phyloP scores from a whole-genome alignment of 2,888 invertebrate genomes.

The Drosophila leonis region DNA sequence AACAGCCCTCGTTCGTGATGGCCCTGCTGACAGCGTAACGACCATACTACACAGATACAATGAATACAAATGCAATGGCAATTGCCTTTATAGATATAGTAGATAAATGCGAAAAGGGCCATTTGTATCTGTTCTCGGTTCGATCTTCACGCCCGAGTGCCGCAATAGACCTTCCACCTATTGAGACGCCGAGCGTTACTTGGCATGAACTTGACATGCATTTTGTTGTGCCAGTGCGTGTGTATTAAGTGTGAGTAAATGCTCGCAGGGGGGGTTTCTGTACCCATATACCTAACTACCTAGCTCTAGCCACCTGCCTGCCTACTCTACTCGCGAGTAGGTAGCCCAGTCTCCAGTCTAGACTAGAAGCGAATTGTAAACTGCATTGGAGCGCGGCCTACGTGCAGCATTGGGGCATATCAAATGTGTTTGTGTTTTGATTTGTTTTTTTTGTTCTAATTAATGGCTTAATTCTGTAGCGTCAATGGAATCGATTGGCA shows the following conservation, averaged over 20 bases:
- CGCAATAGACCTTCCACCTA: conserved; percentile 54
- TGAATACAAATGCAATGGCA: conserved; percentile 27
- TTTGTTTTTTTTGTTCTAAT: conserved; percentile 58
- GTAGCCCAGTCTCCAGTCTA: conserved; percentile 52
- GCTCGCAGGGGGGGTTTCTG: conserved; percentile 5
- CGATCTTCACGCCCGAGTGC: conserved; percentile 79
- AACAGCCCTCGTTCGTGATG: conserved; percentile 34
- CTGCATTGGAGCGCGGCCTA: conserved; percentile 74
- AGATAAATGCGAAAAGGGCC: conserved; percentile 39
- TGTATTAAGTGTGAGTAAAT: conserved; percentile 41
- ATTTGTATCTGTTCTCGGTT: conserved; percentile 54
- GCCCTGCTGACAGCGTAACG: conserved; percentile 22
- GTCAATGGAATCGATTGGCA: conserved; percentile 31
- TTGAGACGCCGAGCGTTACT: conserved; percentile 35
- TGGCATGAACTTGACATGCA: conserved; percentile 74
- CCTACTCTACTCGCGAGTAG: conserved; percentile 37
- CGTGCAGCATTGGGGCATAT: conserved; percentile 68
- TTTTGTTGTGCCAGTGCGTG: conserved; percentile 64
- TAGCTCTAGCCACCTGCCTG: background rate
- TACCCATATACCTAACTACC: conserved; percentile 4
- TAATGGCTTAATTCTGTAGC: conserved; percentile 54
- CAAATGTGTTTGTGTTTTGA: conserved; percentile 26
- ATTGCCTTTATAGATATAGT: conserved; percentile 15
- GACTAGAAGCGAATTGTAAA: conserved; percentile 62
- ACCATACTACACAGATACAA: conserved; percentile 27